Percentiles rank a stretch among this genome's conserved stretches.
These are phyloP conservation scores for Epinephelus lanceolatus DNA, from an alignment of 2,113 vertebrate genomes.

Conservation along the genomic window DNA sequence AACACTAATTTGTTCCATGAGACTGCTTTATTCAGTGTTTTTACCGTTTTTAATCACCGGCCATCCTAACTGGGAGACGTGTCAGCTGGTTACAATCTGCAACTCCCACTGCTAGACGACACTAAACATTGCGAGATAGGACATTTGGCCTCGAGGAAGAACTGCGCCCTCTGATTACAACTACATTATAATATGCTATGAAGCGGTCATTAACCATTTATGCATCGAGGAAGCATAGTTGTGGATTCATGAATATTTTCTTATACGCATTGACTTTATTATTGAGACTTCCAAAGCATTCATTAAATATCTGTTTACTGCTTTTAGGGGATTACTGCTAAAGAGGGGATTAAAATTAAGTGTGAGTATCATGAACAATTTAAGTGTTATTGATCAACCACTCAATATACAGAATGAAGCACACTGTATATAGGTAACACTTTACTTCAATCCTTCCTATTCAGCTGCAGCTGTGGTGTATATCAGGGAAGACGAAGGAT, in stretches of 20 bases:
- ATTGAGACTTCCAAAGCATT: neutral
- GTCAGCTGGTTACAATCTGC: no score
- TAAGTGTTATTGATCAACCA: neutral
- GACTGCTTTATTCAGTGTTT: no score
- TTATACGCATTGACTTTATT: neutral
- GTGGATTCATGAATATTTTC: neutral
- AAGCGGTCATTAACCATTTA: neutral
- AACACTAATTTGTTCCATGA: no score
- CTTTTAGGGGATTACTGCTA: neutral
- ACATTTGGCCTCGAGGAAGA: no score
- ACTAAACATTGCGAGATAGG: no score
- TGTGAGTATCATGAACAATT: neutral
- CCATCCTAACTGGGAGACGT: no score
- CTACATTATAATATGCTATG: neutral
- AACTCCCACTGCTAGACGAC: no score
- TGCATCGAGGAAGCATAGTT: neutral
- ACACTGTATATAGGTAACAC: neutral
- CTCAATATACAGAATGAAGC: no score
- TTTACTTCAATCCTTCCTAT: neutral
- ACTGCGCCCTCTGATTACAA: neutral
- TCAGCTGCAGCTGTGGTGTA: conserved; percentile 22
- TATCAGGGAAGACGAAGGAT: conserved; percentile 4
- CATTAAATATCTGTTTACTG: neutral
- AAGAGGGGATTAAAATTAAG: neutral
- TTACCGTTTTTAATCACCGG: no score